Base-by-base conservation (phyloP, 2,797 vertebrate genomes). In the Otus scops region DNA sequence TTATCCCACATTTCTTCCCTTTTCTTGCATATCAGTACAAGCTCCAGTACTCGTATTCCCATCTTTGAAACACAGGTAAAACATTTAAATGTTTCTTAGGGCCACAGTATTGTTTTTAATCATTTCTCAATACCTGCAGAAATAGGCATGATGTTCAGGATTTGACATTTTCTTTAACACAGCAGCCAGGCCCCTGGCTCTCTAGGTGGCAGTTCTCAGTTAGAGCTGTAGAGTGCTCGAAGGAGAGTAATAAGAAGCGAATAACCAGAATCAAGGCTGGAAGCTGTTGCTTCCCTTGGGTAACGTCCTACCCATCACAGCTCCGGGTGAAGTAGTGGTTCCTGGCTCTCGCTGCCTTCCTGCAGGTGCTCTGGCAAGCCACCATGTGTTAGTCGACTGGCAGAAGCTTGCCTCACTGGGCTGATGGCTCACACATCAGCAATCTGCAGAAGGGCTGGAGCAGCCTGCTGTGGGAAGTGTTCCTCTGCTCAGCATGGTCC, bases 101-200 rank as follows among this genome's bases (percentile, higher is more conserved):
- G 85, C 38, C 16, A 30, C 14, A 48, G 20, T 7, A 10, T 26
- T 36, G 8, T 43, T 70, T 85, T 80, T 28, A 71, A 32, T 18
- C 18, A 36, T 84, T 78, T 95, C 38, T 56, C 45, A 86, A 68
- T 24, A 68, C 3, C 41, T 67, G 20, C 21, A 73, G 59, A 84
- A 84, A 68, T 27, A 56, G n/a, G 13, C 16, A 23, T 6, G 6
- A 1, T 0, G 2, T 74, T 67, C 30, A 77, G 11, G 8, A 47
- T 65, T 60, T 53, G 51, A 57, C 8, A 2, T 67, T 89, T 79
- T 60, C n/a, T 45, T 82, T 77, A 65, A 51, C 9, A 23, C 3
- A 39, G 78, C 18, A 91, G 28, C 7, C 47, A 73, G 54, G 21
- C 1, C 4, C 10, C 41, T 0, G 0, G 8, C 20, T 28, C 24